A percentile compares a stretch with the other conserved stretches of the same genome.
These are phyloP conservation scores for Muscicapa striata DNA, from an alignment of 2,797 vertebrate genomes.

Conservation along the genomic window DNA sequence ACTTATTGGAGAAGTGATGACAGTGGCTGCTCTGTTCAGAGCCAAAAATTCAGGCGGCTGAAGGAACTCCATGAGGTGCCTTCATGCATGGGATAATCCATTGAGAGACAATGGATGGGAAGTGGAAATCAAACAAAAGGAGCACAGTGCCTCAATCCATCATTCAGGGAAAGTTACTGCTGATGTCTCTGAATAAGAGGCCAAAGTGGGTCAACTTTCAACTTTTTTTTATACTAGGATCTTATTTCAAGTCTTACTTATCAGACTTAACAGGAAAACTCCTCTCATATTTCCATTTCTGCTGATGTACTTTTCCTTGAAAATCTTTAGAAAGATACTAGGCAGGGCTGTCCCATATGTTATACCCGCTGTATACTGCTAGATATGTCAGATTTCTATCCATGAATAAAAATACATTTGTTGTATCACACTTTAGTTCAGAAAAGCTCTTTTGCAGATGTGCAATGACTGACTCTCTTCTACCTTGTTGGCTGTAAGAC, in stretches of 20 bases:
- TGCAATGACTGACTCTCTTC: not conserved
- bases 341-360: not conserved
- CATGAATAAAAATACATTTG: not conserved
- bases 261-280: not conserved
- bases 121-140: not conserved
- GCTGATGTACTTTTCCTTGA: not conserved
- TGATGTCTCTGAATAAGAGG: not conserved
- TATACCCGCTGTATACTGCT: not conserved
- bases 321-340: not conserved
- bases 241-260: not conserved
- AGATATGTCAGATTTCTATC: not conserved
- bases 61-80: not conserved
- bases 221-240: not conserved
- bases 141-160: not conserved
- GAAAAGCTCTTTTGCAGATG: not conserved
- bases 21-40: not conserved
- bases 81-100: not conserved
- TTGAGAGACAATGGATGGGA: not conserved
- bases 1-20: fast-evolving
- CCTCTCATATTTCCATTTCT: not conserved
- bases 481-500: not conserved
- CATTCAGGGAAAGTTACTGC: not conserved
- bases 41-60: not conserved
- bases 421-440: not conserved
- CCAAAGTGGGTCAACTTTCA: not conserved